Percentiles rank a stretch among this genome's conserved stretches.
phyloP scores from a whole-genome alignment of 2,113 vertebrate genomes.

The Falcunculus frontatus region DNA sequence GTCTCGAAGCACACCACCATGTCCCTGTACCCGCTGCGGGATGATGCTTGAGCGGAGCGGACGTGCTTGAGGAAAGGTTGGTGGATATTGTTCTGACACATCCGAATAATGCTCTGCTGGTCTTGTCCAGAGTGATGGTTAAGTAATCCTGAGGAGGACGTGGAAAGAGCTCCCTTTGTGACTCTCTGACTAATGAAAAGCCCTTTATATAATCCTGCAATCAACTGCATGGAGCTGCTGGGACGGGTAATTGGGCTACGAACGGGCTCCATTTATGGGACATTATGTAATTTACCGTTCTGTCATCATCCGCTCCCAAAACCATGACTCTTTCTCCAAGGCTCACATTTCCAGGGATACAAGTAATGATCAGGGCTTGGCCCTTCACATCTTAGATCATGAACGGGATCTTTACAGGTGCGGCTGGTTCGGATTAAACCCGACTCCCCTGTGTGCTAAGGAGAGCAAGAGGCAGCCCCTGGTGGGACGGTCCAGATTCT shows the following conservation, averaged over 20 bases:
- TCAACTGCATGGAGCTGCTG: slow-evolving; percentile 55
- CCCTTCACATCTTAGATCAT: not conserved
- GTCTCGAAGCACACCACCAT: not conserved
- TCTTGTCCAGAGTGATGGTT: not conserved
- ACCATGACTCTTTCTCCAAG: not conserved
- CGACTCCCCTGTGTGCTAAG: accelerated
- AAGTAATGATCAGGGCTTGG: not conserved
- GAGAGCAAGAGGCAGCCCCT: not conserved
- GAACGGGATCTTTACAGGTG: not conserved
- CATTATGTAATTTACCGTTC: slow-evolving; percentile 47
- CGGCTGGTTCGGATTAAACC: not conserved
- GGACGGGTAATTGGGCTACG: slow-evolving; percentile 55
- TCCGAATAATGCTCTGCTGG: not conserved
- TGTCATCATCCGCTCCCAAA: not conserved
- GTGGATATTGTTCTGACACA: not conserved
- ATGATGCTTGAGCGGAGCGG: not conserved
- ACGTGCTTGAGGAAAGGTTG: not conserved
- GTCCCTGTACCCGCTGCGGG: not conserved
- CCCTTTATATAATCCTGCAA: slow-evolving; percentile 62
- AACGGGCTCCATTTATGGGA: slow-evolving; percentile 6
- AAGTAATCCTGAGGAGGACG: slow-evolving; percentile 28
- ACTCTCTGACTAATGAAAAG: slow-evolving; percentile 62
- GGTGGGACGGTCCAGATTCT: not conserved
- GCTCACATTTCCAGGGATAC: not conserved
- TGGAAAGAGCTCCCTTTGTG: slow-evolving; percentile 54